These are phyloP conservation scores for Epirrita christyi DNA, from an alignment of 2,888 invertebrate genomes.

Conservation along the genomic window DNA sequence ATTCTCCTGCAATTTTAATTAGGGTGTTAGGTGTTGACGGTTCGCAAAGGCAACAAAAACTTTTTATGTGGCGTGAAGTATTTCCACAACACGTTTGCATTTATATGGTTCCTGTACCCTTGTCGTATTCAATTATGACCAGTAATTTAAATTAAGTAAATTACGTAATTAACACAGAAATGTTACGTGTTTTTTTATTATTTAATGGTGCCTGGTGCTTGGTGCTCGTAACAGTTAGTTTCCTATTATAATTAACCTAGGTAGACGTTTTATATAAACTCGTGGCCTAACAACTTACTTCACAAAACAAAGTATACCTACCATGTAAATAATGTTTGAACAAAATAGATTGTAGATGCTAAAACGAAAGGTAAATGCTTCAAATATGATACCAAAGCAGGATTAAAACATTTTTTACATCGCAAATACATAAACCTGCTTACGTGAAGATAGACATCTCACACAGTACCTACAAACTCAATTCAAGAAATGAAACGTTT, in stretches of 20 bases:
- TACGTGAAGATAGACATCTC: conserved; percentile 5
- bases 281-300: too few species aligned
- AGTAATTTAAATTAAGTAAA: conserved; percentile 29
- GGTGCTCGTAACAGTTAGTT: too few species aligned
- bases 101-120: conserved; percentile 32
- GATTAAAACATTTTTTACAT: background rate
- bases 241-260: too few species aligned
- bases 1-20: conserved; percentile 31
- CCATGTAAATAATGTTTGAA: too few species aligned
- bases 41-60: conserved; percentile 34
- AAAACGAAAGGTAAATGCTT: too few species aligned
- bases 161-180: conserved; percentile 4
- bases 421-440: conserved; percentile 5
- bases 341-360: too few species aligned
- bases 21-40: conserved; percentile 33
- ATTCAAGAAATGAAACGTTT: conserved; percentile 26
- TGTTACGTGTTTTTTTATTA: background rate
- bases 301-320: too few species aligned
- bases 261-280: background rate
- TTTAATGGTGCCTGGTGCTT: too few species aligned
- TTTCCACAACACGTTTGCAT: conserved; percentile 35
- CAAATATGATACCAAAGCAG: background rate
- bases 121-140: conserved; percentile 30
- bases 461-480: conserved; percentile 3
- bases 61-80: conserved; percentile 35